Base-by-base conservation (phyloP, 2,888 invertebrate species). In the Synergus itoensis region DNA sequence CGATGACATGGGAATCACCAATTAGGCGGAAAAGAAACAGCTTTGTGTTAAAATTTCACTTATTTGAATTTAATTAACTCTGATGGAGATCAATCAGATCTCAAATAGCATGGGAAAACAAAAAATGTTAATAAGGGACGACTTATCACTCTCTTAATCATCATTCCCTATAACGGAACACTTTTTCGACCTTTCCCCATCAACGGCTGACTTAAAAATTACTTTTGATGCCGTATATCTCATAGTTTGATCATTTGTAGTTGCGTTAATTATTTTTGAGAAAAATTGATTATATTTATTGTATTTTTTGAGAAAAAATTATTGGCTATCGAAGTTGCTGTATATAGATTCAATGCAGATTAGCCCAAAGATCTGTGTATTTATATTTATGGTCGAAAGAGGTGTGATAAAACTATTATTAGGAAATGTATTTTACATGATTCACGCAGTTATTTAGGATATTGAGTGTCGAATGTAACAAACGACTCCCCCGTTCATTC, bases 381-480 rank as follows among this genome's bases (percentile, higher is more conserved):
- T 73, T 73, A 73, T 48, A 53, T 53, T 73, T 48, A 73, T 53
- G n/a, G 36, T 53, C 53, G 36, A 73, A 53, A 73, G 73, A 53
- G 36, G 53, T 53, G 53, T 53, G 73, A 73, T 73, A 73, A 73
- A 73, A 73, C 48, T 73, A 73, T 73, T 73, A 73, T 73, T 73
- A 73, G 28, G n/a, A 48, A 3, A 28, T 28, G 2, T 36, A 28
- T n/a, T 53, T 73, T 36, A 53, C 48, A 73, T 73, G 73, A 73
- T 73, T 73, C 73, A 73, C 16, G 28, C 36, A 11, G 36, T 73
- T 73, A 73, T 73, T 73, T 73, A 36, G 73, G 48, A 73, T 73
- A 73, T 73, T 73, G 73, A 73, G 73, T 73, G 53, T 36, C 53
- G 53, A 73, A 73, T 73, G 73, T 53, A 73, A 73, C 53, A 73